A percentile compares a stretch with the other conserved stretches of the same genome.
phyloP scores from a whole-genome alignment of 2,888 invertebrate species.

The Esperia sulphurella region DNA sequence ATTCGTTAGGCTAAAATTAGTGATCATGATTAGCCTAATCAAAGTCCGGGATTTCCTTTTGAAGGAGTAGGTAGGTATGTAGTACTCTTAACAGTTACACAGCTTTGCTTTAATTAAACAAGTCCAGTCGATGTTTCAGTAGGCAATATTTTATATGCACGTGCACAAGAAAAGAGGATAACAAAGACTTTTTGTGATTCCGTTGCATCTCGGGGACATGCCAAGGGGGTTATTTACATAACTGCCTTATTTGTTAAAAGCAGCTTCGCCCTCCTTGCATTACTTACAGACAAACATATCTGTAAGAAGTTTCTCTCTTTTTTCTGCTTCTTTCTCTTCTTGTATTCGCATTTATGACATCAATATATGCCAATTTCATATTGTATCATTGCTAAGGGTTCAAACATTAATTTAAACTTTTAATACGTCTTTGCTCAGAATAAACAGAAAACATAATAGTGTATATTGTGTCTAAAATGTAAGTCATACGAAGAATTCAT shows the following conservation, averaged over 20 bases:
- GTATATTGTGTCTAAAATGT: too few species aligned
- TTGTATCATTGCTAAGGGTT: slow-evolving; percentile 12
- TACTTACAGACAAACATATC: slow-evolving; percentile 46
- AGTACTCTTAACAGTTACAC: too few species aligned
- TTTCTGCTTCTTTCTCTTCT: slow-evolving; percentile 19
- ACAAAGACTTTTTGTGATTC: slow-evolving; percentile 55
- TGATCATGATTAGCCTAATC: too few species aligned
- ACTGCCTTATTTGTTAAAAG: slow-evolving; percentile 63
- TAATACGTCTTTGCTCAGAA: too few species aligned
- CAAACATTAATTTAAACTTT: too few species aligned
- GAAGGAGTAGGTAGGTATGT: too few species aligned
- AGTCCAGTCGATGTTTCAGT: not conserved
- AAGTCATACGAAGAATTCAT: too few species aligned
- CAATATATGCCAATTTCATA: slow-evolving; percentile 23
- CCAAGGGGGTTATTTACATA: slow-evolving; percentile 58
- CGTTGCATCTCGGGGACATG: slow-evolving; percentile 45
- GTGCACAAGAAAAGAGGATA: slow-evolving; percentile 26
- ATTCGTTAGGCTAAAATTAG: too few species aligned
- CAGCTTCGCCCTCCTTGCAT: slow-evolving; percentile 42
- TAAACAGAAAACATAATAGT: too few species aligned
- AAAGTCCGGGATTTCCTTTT: too few species aligned
- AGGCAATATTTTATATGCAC: not conserved
- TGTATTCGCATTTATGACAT: slow-evolving; percentile 21
- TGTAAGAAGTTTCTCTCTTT: slow-evolving; percentile 53
- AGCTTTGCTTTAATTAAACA: too few species aligned